Evolutionary conservation across 2,888 invertebrate species (phyloP), one percentile per base, ranked within the genome.

Genomic region (Drosophila paracracens): DNA sequence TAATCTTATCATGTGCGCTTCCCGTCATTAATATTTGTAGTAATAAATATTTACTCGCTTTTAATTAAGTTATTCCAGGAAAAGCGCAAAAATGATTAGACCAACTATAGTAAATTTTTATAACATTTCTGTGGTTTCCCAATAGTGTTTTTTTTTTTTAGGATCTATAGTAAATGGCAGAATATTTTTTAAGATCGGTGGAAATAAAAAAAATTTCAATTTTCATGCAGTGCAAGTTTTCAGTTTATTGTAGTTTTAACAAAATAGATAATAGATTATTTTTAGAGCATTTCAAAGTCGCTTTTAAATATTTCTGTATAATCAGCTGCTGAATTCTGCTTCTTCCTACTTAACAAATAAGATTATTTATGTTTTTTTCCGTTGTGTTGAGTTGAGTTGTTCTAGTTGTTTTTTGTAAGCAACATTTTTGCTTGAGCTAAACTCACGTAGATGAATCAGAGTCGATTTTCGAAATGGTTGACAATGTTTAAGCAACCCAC

Each of bases 391-490:
- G 8, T 27, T 33, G 33, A 0, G n/a, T 5, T n/a, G 13, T 2
- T 46, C 46, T 21, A 21, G 18, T 18, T 38, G 2, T 29, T 27
- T 63, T 29, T 35, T 40, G 25, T 31, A 21, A 35, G 36, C 36
- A 48, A 57, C 40, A 43, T 66, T 40, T 75, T 72, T 66, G 54
- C 57, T 54, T 21, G 60, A 61, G 48, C 61, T 56, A 57, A 62
- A 70, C 71, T 70, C 68, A 70, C 70, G 69, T 64, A 70, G 70
- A 58, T 83, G 83, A 89, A 65, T 86, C 85, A 86, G 29, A 40
- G 48, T n/a, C 43, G 18, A 40, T 25, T 46, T 52, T 51, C 27
- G 57, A 73, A 21, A 51, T 56, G 60, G 70, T 69, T 52, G 43
- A 59, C 16, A 18, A 36, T 27, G 25, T 25, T 56, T 59, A 58